Evolutionary conservation across 2,888 invertebrate species (phyloP).

Genomic region (Tipula confusa): DNA sequence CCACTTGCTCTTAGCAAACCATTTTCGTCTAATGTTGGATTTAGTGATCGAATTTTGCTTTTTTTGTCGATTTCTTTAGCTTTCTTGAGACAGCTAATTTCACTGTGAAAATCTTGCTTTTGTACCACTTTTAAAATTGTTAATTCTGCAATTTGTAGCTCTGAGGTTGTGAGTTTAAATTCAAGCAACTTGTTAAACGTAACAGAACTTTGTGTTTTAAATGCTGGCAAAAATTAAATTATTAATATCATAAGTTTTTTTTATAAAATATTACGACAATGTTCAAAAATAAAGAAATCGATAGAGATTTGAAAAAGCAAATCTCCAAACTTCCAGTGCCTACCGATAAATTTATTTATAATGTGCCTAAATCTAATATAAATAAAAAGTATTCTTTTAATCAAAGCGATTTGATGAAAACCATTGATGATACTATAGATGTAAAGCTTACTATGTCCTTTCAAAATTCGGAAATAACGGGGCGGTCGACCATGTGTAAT

Average conservation of each 20-base stretch:
- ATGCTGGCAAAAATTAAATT: background rate
- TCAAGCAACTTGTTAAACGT: background rate
- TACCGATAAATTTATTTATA: background rate
- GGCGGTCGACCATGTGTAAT: slow-evolving; percentile 44
- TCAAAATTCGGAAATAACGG: slow-evolving; percentile 47
- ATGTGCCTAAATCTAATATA: background rate
- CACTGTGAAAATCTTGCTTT: no score
- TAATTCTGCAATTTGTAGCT: no score
- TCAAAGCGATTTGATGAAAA: background rate
- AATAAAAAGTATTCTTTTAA: background rate
- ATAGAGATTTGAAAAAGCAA: background rate
- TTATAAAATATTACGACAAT: background rate
- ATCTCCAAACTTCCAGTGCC: background rate
- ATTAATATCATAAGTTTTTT: background rate
- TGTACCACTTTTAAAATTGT: no score
- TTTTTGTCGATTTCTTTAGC: no score
- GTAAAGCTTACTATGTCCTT: slow-evolving; percentile 40
- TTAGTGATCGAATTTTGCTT: no score
- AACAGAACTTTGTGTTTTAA: background rate
- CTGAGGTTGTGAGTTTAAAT: no score
- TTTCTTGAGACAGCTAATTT: no score
- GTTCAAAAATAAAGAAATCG: background rate
- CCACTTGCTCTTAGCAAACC: no score
- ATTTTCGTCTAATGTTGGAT: no score
- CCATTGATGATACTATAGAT: background rate